These are phyloP conservation scores for Petrocephalus zakoni DNA, from an alignment of 2,113 vertebrate species.

Conservation along the genomic window DNA sequence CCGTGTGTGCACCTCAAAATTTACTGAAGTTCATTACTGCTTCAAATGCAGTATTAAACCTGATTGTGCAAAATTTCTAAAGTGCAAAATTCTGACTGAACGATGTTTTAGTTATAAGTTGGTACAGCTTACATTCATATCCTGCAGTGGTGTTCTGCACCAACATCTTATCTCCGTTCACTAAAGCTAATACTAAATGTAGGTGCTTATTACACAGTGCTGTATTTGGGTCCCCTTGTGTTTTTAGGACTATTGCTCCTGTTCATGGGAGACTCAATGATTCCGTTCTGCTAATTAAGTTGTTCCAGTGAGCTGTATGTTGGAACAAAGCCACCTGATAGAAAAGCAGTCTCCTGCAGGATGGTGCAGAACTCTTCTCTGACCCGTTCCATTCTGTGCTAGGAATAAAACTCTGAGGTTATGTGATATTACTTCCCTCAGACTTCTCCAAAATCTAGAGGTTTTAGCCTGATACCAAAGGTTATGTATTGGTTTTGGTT, in stretches of 20 bases:
- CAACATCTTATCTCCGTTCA: neutral
- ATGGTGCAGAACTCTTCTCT: neutral
- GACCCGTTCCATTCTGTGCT: neutral
- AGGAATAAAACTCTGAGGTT: neutral
- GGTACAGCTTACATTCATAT: neutral
- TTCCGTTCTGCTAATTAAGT: neutral
- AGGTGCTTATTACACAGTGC: neutral
- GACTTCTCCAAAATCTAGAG: neutral
- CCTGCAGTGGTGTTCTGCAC: neutral
- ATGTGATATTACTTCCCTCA: neutral
- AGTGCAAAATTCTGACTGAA: neutral
- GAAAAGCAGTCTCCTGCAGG: neutral
- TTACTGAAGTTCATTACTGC: neutral
- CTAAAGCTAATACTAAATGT: conserved; percentile 3
- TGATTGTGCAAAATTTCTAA: neutral
- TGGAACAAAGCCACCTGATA: neutral
- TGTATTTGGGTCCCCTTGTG: conserved; percentile 7
- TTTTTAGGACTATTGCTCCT: conserved; percentile 6
- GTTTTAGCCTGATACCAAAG: neutral
- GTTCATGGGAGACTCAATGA: conserved; percentile 5
- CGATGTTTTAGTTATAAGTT: neutral
- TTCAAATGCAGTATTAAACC: neutral
- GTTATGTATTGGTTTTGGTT: neutral
- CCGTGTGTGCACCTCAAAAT: neutral
- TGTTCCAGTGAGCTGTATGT: neutral